These are phyloP conservation scores for Zaprionus capensis DNA, from an alignment of 1,140 invertebrate genomes.

Conservation along the genomic window DNA sequence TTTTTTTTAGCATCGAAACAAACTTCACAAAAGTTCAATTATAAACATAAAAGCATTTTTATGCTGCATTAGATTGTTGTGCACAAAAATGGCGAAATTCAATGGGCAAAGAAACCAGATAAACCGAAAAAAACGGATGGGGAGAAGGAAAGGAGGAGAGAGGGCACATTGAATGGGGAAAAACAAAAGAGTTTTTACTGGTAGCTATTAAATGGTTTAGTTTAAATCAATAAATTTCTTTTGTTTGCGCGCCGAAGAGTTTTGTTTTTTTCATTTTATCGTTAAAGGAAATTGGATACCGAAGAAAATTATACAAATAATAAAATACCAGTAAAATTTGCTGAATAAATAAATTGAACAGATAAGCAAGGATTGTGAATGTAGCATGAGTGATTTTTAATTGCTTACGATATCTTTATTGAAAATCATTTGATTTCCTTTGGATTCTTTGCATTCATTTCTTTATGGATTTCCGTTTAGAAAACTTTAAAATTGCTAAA, in stretches of 20 bases:
- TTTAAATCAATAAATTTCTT: constrained; percentile 7
- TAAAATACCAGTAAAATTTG: not conserved
- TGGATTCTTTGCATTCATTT: too few relatives aligned
- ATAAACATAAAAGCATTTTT: constrained; percentile 12
- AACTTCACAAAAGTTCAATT: constrained; percentile 16
- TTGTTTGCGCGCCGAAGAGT: not conserved
- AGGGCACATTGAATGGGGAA: not conserved
- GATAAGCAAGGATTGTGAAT: too few relatives aligned
- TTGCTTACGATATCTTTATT: not conserved
- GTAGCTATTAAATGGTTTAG: constrained; percentile 1
- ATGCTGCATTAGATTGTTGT: constrained; percentile 7
- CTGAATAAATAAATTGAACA: not conserved
- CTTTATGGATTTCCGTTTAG: too few relatives aligned
- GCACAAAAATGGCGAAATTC: not conserved
- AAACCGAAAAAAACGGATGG: not conserved
- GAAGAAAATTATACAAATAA: not conserved
- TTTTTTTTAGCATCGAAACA: constrained; percentile 17
- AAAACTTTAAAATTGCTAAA: too few relatives aligned
- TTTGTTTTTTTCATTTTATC: not conserved
- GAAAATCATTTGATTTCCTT: too few relatives aligned
- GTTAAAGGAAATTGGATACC: not conserved
- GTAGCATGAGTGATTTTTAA: not conserved
- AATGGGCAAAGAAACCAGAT: constrained; percentile 1
- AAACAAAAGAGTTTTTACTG: constrained; percentile 11
- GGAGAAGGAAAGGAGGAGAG: not conserved